These are phyloP conservation scores for Drosophila nr. perissopoda DNA, from an alignment of 2,888 invertebrate genomes.

Conservation along the genomic window DNA sequence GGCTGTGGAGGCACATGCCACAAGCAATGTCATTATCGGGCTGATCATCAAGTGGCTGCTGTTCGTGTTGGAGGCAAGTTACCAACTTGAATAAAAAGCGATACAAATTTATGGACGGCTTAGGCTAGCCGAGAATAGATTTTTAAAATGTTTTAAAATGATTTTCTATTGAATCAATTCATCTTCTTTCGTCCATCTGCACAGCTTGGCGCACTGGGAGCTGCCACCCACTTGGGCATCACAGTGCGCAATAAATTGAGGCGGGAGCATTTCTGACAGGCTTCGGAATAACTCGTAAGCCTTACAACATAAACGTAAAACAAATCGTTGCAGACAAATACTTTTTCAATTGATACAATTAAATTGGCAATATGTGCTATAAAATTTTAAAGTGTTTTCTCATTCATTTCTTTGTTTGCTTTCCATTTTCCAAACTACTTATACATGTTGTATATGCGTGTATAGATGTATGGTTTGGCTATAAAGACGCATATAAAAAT, in stretches of 20 bases:
- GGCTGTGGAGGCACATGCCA: slow-evolving; percentile 70
- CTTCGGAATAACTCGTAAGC: slow-evolving; percentile 17
- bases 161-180: slow-evolving; percentile 18
- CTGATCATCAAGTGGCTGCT: slow-evolving; percentile 79
- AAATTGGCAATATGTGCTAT: slow-evolving; percentile 36
- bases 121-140: slow-evolving; percentile 48
- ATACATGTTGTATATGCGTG: slow-evolving; percentile 28
- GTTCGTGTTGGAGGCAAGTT: slow-evolving; percentile 76
- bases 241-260: slow-evolving; percentile 79
- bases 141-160: slow-evolving; percentile 13
- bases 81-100: slow-evolving; percentile 6
- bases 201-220: slow-evolving; percentile 71
- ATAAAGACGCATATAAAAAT: slow-evolving; percentile 70
- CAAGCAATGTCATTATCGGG: slow-evolving; percentile 72
- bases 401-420: slow-evolving; percentile 6
- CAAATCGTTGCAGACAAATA: slow-evolving; percentile 29
- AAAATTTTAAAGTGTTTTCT: slow-evolving; percentile 31
- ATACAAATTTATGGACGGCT: slow-evolving; percentile 49
- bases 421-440: slow-evolving; percentile 33
- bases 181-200: slow-evolving; percentile 11
- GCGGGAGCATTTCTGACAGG: slow-evolving; percentile 69
- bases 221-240: slow-evolving; percentile 77
- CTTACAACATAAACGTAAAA: slow-evolving; percentile 25
- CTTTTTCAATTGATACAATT: slow-evolving; percentile 21
- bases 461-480: slow-evolving; percentile 48